These are phyloP conservation scores for Cantharis nigra DNA, from an alignment of 2,888 invertebrate genomes.

Conservation along the genomic window DNA sequence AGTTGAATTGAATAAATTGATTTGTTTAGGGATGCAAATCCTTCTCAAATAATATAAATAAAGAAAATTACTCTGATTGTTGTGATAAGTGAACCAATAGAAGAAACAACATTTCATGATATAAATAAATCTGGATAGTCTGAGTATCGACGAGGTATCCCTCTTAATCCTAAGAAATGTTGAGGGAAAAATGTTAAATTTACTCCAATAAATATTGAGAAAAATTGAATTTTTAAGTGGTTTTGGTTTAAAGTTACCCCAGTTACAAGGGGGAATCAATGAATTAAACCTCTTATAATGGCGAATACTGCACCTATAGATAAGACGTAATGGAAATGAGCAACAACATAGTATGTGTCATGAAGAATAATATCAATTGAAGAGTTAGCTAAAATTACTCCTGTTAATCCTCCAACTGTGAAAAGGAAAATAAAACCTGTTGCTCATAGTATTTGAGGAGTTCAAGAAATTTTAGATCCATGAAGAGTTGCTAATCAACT, in stretches of 20 bases:
- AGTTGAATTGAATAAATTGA: conserved; percentile 58
- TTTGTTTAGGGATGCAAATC: conserved; percentile 60
- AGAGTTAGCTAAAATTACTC: conserved; percentile 72
- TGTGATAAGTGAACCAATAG: conserved; percentile 69
- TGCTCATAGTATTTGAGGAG: conserved; percentile 66
- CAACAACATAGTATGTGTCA: conserved; percentile 85
- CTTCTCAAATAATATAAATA: conserved; percentile 67
- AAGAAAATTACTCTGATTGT: conserved; percentile 63
- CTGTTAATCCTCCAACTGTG: conserved; percentile 74
- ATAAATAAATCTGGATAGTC: conserved; percentile 72
- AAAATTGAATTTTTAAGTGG: conserved; percentile 77
- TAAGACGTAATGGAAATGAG: conserved; percentile 81
- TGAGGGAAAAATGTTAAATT: conserved; percentile 82
- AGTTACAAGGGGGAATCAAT: conserved; percentile 73
- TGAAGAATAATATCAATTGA: conserved; percentile 78
- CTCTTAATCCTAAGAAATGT: conserved; percentile 73
- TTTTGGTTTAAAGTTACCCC: conserved; percentile 64
- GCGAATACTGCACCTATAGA: conserved; percentile 81
- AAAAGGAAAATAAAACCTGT: conserved; percentile 80
- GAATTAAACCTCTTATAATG: conserved; percentile 70
- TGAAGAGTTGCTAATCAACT: conserved; percentile 74
- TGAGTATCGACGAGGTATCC: conserved; percentile 77
- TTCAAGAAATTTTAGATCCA: conserved; percentile 65
- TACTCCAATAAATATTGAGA: conserved; percentile 73
- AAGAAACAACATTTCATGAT: conserved; percentile 70